phyloP scores from a whole-genome alignment of 2,797 vertebrate genomes.

The Dromococcyx pavoninus region DNA sequence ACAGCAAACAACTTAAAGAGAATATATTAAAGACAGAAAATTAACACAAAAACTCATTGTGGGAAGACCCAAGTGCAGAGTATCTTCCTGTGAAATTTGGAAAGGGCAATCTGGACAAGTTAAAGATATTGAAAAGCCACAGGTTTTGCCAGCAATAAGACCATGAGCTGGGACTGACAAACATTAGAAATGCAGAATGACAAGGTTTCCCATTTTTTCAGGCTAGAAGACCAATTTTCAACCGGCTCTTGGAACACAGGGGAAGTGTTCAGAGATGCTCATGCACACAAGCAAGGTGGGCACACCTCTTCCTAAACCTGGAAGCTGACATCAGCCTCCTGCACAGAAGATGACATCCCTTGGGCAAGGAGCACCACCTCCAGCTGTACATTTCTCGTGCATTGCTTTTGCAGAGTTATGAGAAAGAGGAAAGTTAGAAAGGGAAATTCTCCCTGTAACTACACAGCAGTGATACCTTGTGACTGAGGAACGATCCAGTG shows the following conservation, averaged over 20 bases:
- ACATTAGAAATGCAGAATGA: background rate
- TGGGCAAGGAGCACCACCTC: background rate
- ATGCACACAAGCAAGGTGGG: fast-evolving
- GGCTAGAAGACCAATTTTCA: background rate
- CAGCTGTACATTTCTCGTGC: too few relatives aligned
- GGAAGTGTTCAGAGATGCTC: too few relatives aligned
- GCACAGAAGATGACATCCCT: background rate
- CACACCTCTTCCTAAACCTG: background rate
- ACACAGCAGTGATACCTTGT: background rate
- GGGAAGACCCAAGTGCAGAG: background rate
- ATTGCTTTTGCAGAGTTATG: background rate
- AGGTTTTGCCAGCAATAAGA: background rate
- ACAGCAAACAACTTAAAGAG: fast-evolving
- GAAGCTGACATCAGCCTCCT: background rate
- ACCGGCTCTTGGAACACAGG: background rate
- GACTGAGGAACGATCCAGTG: background rate
- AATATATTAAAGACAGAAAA: too few relatives aligned
- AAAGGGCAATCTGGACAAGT: background rate
- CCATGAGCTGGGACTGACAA: too few relatives aligned
- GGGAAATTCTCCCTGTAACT: background rate
- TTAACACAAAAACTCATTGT: background rate
- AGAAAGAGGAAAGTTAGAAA: background rate
- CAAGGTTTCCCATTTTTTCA: background rate
- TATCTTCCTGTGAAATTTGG: background rate
- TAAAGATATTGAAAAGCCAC: background rate